A percentile compares a stretch with the other conserved stretches of the same genome.
Evolutionary conservation across 2,113 vertebrate species (phyloP).

Genomic region (Erythrocercus mccallii): DNA sequence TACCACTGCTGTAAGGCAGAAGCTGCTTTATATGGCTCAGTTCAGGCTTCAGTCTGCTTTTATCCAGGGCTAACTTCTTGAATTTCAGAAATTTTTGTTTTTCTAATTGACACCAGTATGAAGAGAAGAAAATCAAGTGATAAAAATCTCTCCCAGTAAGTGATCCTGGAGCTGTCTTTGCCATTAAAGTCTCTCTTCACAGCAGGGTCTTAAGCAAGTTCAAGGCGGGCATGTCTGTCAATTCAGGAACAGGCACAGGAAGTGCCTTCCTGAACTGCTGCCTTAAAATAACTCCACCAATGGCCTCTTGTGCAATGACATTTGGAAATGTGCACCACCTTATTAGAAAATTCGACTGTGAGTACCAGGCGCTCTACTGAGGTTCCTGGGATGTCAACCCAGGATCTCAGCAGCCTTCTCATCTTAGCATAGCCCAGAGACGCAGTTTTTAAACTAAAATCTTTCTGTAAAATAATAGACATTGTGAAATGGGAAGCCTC

Average conservation of each 20-base stretch:
- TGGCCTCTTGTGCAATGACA: constrained; percentile 25
- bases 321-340: background rate
- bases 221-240: background rate
- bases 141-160: constrained; percentile 27
- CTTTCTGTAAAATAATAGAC: background rate
- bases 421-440: background rate
- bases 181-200: constrained; percentile 12
- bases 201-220: constrained; percentile 5
- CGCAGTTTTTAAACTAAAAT: background rate
- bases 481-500: background rate
- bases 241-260: background rate
- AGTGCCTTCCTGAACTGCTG: background rate
- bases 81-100: background rate
- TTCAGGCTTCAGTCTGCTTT: background rate
- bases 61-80: background rate
- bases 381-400: background rate
- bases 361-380: background rate
- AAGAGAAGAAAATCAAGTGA: background rate
- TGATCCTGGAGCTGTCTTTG: background rate
- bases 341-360: background rate
- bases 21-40: background rate
- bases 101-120: background rate
- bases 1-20: background rate
- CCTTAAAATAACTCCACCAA: constrained; percentile 11
- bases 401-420: background rate